These are phyloP conservation scores for Cryptus viduatorius DNA, from an alignment of 2,888 invertebrate genomes.

Conservation along the genomic window DNA sequence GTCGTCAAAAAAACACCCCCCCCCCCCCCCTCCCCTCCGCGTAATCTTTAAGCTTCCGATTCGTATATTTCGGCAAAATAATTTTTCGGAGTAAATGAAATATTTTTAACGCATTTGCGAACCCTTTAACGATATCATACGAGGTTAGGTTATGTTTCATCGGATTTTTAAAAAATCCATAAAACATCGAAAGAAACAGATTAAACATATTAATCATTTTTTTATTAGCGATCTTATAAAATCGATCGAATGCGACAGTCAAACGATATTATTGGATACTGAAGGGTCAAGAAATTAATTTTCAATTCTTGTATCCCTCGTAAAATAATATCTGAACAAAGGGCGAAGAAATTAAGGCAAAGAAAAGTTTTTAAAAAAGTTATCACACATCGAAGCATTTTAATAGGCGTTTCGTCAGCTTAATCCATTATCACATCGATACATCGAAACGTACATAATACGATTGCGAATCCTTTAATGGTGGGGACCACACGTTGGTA, in stretches of 20 bases:
- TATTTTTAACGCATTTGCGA: not conserved
- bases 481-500: slow-evolving; percentile 73
- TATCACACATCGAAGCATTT: not conserved
- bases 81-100: not conserved
- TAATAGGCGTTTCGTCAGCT: slow-evolving; percentile 4
- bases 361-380: not conserved
- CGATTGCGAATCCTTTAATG: slow-evolving; percentile 24
- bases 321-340: not conserved
- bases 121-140: not conserved
- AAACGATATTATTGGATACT: too few species aligned
- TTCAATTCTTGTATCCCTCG: too few species aligned
- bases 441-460: not conserved
- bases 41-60: not conserved
- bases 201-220: not conserved
- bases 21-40: too few species aligned
- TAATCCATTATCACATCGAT: not conserved
- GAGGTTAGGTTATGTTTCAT: not conserved
- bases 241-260: too few species aligned
- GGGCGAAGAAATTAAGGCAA: not conserved
- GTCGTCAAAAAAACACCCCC: too few species aligned
- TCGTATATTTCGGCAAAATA: not conserved
- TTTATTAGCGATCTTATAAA: too few species aligned
- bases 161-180: not conserved
- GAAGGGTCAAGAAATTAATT: too few species aligned
- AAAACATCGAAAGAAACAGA: not conserved